Conservation (phyloP, 2,888 invertebrate genomes). For the Cybosia mesomella region DNA sequence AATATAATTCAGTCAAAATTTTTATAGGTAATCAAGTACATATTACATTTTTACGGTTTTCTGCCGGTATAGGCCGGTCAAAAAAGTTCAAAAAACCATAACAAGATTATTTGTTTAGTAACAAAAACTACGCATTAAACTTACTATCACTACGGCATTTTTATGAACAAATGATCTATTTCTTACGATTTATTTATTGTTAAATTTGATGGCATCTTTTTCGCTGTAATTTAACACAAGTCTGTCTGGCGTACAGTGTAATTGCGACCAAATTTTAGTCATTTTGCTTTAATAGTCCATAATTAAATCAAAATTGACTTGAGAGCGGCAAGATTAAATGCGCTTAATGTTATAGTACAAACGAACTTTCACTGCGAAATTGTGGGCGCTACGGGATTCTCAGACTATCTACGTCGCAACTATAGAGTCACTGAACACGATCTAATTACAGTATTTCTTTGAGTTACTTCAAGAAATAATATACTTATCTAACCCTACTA, state of each 20-base stretch:
- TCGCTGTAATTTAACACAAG: not conserved
- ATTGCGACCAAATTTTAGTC: not conserved
- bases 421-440: not conserved
- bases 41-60: too few species aligned
- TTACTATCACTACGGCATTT: not conserved
- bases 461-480: too few species aligned
- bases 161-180: not conserved
- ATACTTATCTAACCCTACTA: too few species aligned
- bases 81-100: too few species aligned
- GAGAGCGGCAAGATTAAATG: not conserved
- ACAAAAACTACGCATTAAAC: not conserved
- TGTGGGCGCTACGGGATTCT: not conserved
- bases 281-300: not conserved
- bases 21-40: too few species aligned
- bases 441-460: too few species aligned
- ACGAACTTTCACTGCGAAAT: not conserved
- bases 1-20: too few species aligned
- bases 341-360: not conserved
- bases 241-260: not conserved
- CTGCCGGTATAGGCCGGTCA: too few species aligned
- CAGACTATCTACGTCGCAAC: not conserved
- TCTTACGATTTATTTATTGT: not conserved
- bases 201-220: not conserved
- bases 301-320: not conserved
- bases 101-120: too few species aligned